Conservation (phyloP, 2,888 invertebrate species). For the Machimus atricapillus region DNA sequence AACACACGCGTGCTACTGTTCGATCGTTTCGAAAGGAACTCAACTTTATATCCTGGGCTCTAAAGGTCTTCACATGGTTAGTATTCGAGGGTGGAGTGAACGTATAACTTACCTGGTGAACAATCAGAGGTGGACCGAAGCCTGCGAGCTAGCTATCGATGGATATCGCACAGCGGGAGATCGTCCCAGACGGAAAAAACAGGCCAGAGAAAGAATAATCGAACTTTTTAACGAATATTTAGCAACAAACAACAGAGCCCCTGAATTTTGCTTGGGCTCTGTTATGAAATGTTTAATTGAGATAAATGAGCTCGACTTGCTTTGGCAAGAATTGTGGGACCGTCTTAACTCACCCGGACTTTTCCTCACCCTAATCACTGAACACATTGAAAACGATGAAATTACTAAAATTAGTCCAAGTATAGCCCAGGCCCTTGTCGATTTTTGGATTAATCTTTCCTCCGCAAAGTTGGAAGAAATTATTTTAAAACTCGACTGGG, state of each 20-base stretch:
- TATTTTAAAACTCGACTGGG: slow-evolving; percentile 75
- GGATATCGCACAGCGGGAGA: slow-evolving; percentile 59
- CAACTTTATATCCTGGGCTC: slow-evolving; percentile 77
- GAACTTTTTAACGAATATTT: slow-evolving; percentile 63
- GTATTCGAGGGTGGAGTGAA: slow-evolving; percentile 72
- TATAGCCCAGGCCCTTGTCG: slow-evolving; percentile 76
- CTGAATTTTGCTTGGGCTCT: slow-evolving; percentile 60
- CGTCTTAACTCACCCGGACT: slow-evolving; percentile 65
- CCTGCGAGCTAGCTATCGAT: slow-evolving; percentile 66
- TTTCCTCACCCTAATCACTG: slow-evolving; percentile 75
- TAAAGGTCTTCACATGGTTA: slow-evolving; percentile 67
- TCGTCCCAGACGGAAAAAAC: slow-evolving; percentile 60
- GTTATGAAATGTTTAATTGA: slow-evolving; percentile 60
- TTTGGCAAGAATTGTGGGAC: slow-evolving; percentile 73
- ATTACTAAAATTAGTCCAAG: slow-evolving; percentile 71
- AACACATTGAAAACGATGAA: slow-evolving; percentile 72
- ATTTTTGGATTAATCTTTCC: slow-evolving; percentile 69
- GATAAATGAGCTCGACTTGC: slow-evolving; percentile 63
- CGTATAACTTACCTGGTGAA: slow-evolving; percentile 70
- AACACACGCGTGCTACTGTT: slow-evolving; percentile 74
- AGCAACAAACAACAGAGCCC: slow-evolving; percentile 58
- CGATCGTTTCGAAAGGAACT: slow-evolving; percentile 70
- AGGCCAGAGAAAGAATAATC: slow-evolving; percentile 61
- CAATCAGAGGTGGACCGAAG: slow-evolving; percentile 67
- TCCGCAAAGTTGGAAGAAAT: slow-evolving; percentile 73